These are phyloP conservation scores for Hydrotaea cyrtoneurina DNA, from an alignment of 2,888 invertebrate genomes.

Conservation along the genomic window DNA sequence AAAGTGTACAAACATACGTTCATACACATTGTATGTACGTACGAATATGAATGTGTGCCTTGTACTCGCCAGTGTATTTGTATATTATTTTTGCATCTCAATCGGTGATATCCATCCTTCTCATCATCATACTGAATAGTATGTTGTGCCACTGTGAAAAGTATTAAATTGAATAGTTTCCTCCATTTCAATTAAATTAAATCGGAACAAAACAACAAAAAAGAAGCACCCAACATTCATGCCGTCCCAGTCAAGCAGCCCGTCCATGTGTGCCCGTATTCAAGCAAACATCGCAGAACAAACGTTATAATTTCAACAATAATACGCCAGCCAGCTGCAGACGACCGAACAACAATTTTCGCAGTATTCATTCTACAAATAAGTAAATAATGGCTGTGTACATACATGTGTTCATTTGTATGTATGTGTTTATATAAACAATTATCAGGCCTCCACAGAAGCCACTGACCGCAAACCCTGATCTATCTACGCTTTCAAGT, in stretches of 20 bases:
- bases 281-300: constrained; percentile 1
- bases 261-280: not conserved
- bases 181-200: constrained; percentile 68
- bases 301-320: not conserved
- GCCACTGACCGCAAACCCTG: constrained; percentile 58
- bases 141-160: constrained; percentile 2
- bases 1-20: constrained; percentile 28
- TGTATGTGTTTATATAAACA: constrained; percentile 41
- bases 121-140: too few species aligned
- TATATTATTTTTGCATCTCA: not conserved
- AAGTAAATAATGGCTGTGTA: constrained; percentile 4
- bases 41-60: too few species aligned
- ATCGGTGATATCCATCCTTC: not conserved
- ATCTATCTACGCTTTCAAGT: constrained; percentile 23
- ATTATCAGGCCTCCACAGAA: constrained; percentile 56
- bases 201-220: constrained; percentile 46
- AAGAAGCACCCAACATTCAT: not conserved
- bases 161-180: constrained; percentile 67
- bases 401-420: not conserved
- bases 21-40: constrained; percentile 10
- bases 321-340: constrained; percentile 6
- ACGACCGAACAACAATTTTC: constrained; percentile 7
- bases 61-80: too few species aligned
- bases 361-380: constrained; percentile 11
- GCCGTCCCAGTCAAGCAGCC: not conserved